Evolutionary conservation across 1,140 invertebrate genomes (phyloP), one percentile per base, ranked within the genome.

Genomic region (Aphidius gifuensis): DNA sequence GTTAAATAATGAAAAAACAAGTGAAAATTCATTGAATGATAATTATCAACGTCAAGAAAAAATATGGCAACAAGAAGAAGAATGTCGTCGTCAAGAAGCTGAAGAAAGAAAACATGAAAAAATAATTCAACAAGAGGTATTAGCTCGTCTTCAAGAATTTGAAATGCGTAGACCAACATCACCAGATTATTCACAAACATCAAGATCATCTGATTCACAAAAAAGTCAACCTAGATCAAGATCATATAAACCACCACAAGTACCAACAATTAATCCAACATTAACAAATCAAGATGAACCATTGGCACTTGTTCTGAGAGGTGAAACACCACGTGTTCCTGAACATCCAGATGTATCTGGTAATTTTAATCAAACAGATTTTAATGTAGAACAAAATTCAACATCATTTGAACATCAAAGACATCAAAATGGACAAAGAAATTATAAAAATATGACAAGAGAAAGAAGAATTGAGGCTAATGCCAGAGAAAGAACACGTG

Each of bases 391-490:
- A 45, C 9, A 38, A 39, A 55, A 38, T 43, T 55, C 53, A 6
- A 55, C 39, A 11, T 55, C 53, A 5, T n/a, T 57, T 23, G 53
- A 68, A 23, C 64, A 66, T 39, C 55, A 71, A 9, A 54, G 51
- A 21, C 38, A 63, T 58, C 57, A 62, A 9, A 57, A 56, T 47
- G 42, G 54, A 38, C 90, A 93, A 69, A 87, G 93, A 64, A 96
- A 96, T 75, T 96, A 96, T 77, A 96, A 97, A 74, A 96, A 95
- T 73, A 96, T 96, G 93, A 96, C 93, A 0, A 81, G 92, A 38
- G 93, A 96, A 71, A 83, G 94, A 64, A 81, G 94, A 42, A 94
- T 96, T 69, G 94, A 97, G 77, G 94, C 94, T 1, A 97, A 97
- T 71, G 94, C 94, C 0, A 83, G 94, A 2, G 94, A 97, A 77